Evolutionary conservation across 2,797 vertebrate species (phyloP).

Genomic region (Mus caroli): DNA sequence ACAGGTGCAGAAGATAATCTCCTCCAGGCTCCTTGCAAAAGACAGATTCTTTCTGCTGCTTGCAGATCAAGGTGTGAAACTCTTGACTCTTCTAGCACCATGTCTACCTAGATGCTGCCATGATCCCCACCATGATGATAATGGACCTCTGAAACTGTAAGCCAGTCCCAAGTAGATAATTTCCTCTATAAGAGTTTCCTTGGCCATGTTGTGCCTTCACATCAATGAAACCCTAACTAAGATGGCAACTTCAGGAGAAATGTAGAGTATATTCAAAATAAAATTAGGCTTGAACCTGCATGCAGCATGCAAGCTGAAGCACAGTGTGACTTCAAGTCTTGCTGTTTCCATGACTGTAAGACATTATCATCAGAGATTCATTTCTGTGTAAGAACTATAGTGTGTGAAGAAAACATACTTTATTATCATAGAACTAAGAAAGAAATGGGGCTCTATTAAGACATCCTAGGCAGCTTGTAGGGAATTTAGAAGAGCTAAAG

Average conservation of each 20-base stretch:
- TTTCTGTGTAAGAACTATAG: not conserved
- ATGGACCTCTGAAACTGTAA: not conserved
- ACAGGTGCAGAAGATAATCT: not conserved
- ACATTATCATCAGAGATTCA: not conserved
- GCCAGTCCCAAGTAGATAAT: not conserved
- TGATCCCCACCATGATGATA: not conserved
- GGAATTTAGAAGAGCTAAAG: not conserved
- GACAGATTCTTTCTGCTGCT: not conserved
- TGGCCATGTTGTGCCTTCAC: not conserved
- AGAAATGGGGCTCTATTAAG: not conserved
- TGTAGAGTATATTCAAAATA: slow-evolving; percentile 23
- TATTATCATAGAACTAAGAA: not conserved
- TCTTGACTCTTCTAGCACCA: not conserved
- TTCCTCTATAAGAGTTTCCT: not conserved
- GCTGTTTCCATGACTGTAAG: not conserved
- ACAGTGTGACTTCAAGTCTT: not conserved
- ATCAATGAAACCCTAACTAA: not conserved
- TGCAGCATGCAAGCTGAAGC: not conserved
- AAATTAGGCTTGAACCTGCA: not conserved
- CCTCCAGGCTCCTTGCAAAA: not conserved
- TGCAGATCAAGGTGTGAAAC: not conserved
- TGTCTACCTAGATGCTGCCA: not conserved
- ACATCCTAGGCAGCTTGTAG: not conserved
- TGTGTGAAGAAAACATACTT: slow-evolving; percentile 2
- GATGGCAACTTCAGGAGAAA: not conserved